These are phyloP conservation scores for Bombus picipes DNA, from an alignment of 1,140 invertebrate genomes.

Conservation along the genomic window DNA sequence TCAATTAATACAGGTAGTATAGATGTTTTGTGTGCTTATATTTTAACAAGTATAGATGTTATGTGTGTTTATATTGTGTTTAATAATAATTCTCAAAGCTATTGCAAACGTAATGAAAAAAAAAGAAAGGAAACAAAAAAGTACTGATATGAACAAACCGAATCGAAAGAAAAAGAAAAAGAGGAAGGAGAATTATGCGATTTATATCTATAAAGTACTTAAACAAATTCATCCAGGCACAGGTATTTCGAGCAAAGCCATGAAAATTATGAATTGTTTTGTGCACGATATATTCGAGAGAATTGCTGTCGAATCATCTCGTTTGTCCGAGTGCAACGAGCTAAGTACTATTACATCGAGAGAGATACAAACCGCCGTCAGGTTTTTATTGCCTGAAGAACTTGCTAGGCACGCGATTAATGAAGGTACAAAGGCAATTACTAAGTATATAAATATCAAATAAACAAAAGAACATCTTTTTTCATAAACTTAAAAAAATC, in stretches of 20 bases:
- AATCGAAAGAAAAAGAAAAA: constrained; percentile 84
- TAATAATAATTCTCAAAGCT: constrained; percentile 78
- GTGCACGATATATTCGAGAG: constrained; percentile 84
- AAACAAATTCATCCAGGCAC: constrained; percentile 87
- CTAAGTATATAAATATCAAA: constrained; percentile 75
- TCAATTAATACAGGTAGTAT: too few species aligned
- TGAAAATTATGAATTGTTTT: constrained; percentile 87
- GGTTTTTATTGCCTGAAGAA: constrained; percentile 75
- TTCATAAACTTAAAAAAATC: neutral
- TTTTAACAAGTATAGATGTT: too few species aligned
- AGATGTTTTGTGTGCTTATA: too few species aligned
- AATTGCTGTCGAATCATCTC: constrained; percentile 84
- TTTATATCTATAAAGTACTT: constrained; percentile 89
- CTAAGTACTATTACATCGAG: constrained; percentile 79
- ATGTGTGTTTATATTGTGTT: constrained; percentile 59
- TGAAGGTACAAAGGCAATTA: constrained; percentile 63
- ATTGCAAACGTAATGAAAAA: constrained; percentile 82
- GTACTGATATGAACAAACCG: constrained; percentile 77
- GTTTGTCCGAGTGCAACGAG: constrained; percentile 84
- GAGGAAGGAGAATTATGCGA: constrained; percentile 87
- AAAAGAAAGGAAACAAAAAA: constrained; percentile 84
- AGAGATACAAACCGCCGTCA: constrained; percentile 81
- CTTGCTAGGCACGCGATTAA: constrained; percentile 71
- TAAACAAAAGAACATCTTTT: constrained; percentile 54
- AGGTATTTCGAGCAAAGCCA: constrained; percentile 84